Conservation (phyloP, 2,113 vertebrate species). For the Columba janthina region DNA sequence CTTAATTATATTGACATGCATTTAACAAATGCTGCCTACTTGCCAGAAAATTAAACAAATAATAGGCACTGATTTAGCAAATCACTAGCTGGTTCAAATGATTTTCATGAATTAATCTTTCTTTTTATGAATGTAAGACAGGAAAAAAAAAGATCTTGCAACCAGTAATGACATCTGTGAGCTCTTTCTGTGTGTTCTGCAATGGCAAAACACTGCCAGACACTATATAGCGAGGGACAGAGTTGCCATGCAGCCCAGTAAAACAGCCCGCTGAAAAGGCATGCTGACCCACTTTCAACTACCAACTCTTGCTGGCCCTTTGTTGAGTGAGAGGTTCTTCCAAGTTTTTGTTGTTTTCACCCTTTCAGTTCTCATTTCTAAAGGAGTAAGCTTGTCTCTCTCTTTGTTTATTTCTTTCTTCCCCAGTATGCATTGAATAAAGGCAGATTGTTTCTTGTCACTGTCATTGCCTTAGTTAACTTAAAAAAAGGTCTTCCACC, state of each 20-base stretch:
- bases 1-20: not conserved
- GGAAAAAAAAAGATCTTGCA: not conserved
- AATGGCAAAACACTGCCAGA: not conserved
- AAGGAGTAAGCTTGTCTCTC: not conserved
- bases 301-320: conserved; percentile 50
- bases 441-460: not conserved
- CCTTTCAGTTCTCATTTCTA: conserved; percentile 45
- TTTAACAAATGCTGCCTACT: not conserved
- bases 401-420: not conserved
- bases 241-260: conserved; percentile 47
- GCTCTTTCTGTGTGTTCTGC: not conserved
- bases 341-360: conserved; percentile 45
- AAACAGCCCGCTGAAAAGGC: conserved; percentile 30
- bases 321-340: conserved; percentile 23
- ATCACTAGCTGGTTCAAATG: not conserved
- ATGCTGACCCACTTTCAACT: conserved; percentile 54
- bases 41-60: conserved; percentile 22
- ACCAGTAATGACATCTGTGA: not conserved
- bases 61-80: not conserved
- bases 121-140: not conserved
- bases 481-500: not conserved
- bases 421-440: not conserved
- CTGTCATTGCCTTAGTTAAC: conserved; percentile 1
- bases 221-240: not conserved
- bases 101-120: not conserved